Evolutionary conservation across 2,113 vertebrate genomes (phyloP).

Genomic region (Polypterus senegalus): DNA sequence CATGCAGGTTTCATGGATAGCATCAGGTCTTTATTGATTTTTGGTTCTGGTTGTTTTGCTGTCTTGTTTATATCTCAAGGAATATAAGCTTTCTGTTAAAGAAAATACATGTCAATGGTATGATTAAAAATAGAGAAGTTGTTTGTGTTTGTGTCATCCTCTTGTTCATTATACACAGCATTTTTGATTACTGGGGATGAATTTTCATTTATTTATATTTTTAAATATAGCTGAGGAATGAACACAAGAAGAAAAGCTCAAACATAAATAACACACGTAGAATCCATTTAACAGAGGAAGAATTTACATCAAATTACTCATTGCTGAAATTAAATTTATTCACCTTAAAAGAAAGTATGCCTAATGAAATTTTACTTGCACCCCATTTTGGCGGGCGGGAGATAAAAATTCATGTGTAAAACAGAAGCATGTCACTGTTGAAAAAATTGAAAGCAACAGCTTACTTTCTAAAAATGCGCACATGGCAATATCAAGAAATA

Average conservation of each 20-base stretch:
- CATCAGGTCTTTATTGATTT: constrained; percentile 6
- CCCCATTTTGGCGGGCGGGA: constrained; percentile 56
- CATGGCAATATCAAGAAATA: constrained; percentile 57
- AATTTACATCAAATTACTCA: constrained; percentile 72
- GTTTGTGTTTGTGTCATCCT: too few relatives aligned
- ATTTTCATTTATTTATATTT: too few relatives aligned
- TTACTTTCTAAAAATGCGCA: constrained; percentile 58
- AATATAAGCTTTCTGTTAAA: too few relatives aligned
- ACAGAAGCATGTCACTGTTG: constrained; percentile 39
- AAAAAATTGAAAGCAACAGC: constrained; percentile 73
- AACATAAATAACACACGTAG: background rate
- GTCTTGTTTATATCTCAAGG: too few relatives aligned
- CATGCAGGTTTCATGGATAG: constrained; percentile 2
- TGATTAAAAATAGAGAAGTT: too few relatives aligned
- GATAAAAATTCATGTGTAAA: constrained; percentile 59
- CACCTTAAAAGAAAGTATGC: constrained; percentile 74
- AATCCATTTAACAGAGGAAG: constrained; percentile 28
- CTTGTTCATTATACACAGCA: too few relatives aligned
- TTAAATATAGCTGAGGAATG: too few relatives aligned
- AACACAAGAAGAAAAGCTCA: too few relatives aligned
- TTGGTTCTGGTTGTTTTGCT: background rate
- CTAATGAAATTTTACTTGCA: constrained; percentile 67
- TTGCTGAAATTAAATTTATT: constrained; percentile 64
- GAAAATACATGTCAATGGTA: too few relatives aligned
- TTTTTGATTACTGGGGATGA: too few relatives aligned